Conservation (phyloP, 2,797 vertebrate species). For the Microcaecilia unicolor region DNA sequence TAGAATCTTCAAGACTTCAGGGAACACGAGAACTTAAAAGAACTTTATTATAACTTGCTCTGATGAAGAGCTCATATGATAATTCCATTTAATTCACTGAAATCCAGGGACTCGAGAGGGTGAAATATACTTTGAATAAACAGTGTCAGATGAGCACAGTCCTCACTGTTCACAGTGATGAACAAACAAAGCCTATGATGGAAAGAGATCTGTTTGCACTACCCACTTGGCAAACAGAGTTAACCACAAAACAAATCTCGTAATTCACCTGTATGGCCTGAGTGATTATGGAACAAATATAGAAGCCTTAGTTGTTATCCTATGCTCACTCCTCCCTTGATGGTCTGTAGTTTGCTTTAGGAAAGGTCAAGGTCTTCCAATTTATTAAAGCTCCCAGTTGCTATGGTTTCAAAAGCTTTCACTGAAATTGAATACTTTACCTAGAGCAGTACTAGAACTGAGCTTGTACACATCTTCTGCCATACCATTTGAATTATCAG, state of each 20-base stretch:
- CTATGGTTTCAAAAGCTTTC: slow-evolving; percentile 48
- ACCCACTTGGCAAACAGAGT: slow-evolving; percentile 29
- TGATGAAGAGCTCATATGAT: no score
- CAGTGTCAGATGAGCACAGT: no score
- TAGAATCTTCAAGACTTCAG: no score
- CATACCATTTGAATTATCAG: slow-evolving; percentile 14
- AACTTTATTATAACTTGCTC: no score
- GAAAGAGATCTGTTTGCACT: slow-evolving; percentile 15
- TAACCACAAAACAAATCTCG: slow-evolving; percentile 36
- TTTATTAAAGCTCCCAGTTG: slow-evolving; percentile 39
- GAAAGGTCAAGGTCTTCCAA: slow-evolving; percentile 23
- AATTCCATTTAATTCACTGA: no score
- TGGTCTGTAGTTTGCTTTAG: slow-evolving; percentile 28
- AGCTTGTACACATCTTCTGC: slow-evolving; percentile 2
- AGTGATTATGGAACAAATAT: slow-evolving; percentile 38
- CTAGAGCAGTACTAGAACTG: slow-evolving; percentile 27
- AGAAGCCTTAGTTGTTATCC: slow-evolving; percentile 37
- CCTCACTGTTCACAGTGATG: slow-evolving; percentile 4
- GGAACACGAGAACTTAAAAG: no score
- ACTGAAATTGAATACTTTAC: slow-evolving; percentile 33
- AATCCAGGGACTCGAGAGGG: no score
- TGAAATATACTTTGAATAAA: no score
- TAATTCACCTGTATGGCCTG: slow-evolving; percentile 33
- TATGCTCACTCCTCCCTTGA: slow-evolving; percentile 27
- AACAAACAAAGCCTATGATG: slow-evolving; percentile 19